Evolutionary conservation across 2,113 vertebrate genomes (phyloP).

Genomic region (Chelonoidis abingdonii): DNA sequence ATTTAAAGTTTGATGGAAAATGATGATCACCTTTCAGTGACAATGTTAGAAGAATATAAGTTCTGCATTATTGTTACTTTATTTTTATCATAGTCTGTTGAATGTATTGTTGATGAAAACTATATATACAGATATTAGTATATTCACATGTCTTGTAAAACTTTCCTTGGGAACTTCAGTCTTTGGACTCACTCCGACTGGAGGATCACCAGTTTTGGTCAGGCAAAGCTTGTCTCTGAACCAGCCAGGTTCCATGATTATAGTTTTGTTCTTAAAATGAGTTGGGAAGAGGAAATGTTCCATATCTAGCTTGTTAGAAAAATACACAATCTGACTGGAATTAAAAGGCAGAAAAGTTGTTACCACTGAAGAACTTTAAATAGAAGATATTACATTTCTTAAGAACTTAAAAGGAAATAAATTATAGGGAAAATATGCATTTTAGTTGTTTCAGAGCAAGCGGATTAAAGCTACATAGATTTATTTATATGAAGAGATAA

Average conservation of each 20-base stretch:
- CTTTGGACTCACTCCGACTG: rapidly evolving
- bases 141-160: neutral
- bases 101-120: neutral
- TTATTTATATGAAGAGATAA: neutral
- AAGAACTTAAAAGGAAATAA: neutral
- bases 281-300: neutral
- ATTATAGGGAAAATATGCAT: rapidly evolving
- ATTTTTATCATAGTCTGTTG: neutral
- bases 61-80: neutral
- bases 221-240: rapidly evolving
- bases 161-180: neutral
- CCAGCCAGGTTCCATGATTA: neutral
- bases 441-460: neutral
- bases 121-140: neutral
- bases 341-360: neutral
- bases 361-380: neutral
- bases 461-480: neutral
- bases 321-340: rapidly evolving
- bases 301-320: neutral
- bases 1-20: neutral
- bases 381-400: neutral
- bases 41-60: neutral
- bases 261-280: neutral
- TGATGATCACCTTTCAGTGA: neutral
- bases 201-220: rapidly evolving